These are phyloP conservation scores for Dynastes grantii DNA, from an alignment of 2,888 invertebrate species.

Conservation along the genomic window DNA sequence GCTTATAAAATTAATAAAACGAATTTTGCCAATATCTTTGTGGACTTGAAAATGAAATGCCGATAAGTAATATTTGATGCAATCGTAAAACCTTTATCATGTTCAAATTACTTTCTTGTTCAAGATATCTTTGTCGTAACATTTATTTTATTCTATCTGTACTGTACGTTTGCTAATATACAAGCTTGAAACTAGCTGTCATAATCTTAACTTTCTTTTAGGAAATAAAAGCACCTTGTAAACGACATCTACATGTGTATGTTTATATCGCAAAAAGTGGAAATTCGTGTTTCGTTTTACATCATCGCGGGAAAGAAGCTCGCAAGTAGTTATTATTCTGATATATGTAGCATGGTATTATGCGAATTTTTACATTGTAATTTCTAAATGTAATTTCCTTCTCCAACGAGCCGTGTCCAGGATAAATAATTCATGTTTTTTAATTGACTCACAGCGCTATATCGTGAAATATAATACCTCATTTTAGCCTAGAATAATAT, in stretches of 20 bases:
- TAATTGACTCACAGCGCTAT: conserved; percentile 30
- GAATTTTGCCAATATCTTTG: too few relatives aligned
- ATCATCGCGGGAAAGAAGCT: not conserved
- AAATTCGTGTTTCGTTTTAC: conserved; percentile 29
- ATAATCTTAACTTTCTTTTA: conserved; percentile 19
- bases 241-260: not conserved
- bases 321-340: conserved; percentile 9
- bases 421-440: conserved; percentile 46
- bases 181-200: not conserved
- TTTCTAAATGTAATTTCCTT: conserved; percentile 40
- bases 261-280: conserved; percentile 5
- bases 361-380: conserved; percentile 34
- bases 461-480: conserved; percentile 39
- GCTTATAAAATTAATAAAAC: too few relatives aligned
- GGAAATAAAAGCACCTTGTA: conserved; percentile 22
- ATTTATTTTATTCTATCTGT: too few relatives aligned
- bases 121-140: too few relatives aligned
- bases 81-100: too few relatives aligned
- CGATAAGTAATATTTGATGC: too few relatives aligned
- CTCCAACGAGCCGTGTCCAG: conserved; percentile 20
- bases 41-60: too few relatives aligned
- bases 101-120: too few relatives aligned
- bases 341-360: conserved; percentile 13
- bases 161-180: not conserved
- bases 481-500: conserved; percentile 38